A percentile compares a stretch with the other conserved stretches of the same genome.
phyloP scores from a whole-genome alignment of 2,797 vertebrate species.

The Sorex maritimensis region DNA sequence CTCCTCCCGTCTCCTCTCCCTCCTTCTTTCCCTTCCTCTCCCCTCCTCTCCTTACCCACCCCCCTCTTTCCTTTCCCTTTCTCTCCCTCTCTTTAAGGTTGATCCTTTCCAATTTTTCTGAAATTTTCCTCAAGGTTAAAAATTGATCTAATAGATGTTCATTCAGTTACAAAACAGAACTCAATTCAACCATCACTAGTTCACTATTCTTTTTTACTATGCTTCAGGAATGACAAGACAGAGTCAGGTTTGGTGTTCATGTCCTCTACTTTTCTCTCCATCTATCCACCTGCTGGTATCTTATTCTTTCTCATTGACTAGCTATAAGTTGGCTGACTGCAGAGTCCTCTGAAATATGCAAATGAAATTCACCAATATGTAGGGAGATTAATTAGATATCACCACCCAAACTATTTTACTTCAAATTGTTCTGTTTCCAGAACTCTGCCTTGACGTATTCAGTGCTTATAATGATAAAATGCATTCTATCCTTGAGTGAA shows the following conservation, averaged over 20 bases:
- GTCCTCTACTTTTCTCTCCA: too few relatives aligned
- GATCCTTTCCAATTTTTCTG: not conserved
- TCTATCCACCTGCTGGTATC: not conserved
- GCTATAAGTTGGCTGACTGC: not conserved
- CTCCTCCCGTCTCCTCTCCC: too few relatives aligned
- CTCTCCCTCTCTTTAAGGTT: not conserved
- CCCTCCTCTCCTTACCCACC: too few relatives aligned
- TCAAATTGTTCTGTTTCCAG: not conserved
- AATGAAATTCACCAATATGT: not conserved
- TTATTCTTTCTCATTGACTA: not conserved
- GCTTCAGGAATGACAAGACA: not conserved
- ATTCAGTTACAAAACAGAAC: not conserved
- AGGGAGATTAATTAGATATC: not conserved
- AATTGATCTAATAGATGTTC: not conserved
- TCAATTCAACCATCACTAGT: not conserved
- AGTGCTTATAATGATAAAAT: not conserved
- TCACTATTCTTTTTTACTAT: not conserved
- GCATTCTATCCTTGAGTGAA: not conserved
- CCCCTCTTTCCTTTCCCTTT: not conserved
- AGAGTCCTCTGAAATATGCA: not conserved
- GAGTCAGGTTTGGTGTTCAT: not conserved
- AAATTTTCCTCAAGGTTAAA: accelerated
- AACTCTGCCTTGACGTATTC: not conserved
- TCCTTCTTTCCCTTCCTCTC: too few relatives aligned
- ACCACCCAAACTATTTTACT: not conserved